Evolutionary conservation across 2,797 vertebrate genomes (phyloP).

Genomic region (Myotis planiceps): DNA sequence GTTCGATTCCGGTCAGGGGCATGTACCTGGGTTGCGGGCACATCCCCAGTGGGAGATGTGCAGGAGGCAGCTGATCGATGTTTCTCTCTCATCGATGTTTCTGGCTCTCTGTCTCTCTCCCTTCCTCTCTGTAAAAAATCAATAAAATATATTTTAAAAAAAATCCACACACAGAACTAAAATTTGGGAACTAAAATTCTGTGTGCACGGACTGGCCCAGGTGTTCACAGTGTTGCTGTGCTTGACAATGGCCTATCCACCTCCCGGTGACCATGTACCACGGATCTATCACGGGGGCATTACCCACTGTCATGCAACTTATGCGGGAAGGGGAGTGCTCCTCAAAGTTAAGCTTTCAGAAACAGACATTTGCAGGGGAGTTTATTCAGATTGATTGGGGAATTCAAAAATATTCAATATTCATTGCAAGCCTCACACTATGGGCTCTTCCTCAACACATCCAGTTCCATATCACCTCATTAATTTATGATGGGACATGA

Average conservation of each 20-base stretch:
- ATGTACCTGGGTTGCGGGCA: no score
- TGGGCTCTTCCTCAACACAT: background rate
- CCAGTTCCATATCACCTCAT: background rate
- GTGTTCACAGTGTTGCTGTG: fast-evolving
- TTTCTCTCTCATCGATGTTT: no score
- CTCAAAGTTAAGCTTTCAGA: constrained; percentile 2
- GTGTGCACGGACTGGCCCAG: no score
- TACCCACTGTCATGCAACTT: background rate
- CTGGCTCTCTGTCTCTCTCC: no score
- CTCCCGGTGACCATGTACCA: fast-evolving
- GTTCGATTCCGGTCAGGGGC: no score
- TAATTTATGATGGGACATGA: background rate
- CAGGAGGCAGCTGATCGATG: no score
- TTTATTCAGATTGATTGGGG: background rate
- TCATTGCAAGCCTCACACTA: background rate
- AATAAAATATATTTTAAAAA: no score
- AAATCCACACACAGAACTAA: background rate
- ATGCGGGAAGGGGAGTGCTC: background rate
- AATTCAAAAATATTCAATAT: background rate
- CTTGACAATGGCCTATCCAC: background rate
- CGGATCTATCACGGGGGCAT: background rate
- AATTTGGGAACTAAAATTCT: background rate
- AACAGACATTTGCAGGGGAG: background rate
- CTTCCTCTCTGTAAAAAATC: no score
- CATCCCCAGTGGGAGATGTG: no score